These are phyloP conservation scores for Scaptomyza montana DNA, from an alignment of 1,140 invertebrate species.

Conservation along the genomic window DNA sequence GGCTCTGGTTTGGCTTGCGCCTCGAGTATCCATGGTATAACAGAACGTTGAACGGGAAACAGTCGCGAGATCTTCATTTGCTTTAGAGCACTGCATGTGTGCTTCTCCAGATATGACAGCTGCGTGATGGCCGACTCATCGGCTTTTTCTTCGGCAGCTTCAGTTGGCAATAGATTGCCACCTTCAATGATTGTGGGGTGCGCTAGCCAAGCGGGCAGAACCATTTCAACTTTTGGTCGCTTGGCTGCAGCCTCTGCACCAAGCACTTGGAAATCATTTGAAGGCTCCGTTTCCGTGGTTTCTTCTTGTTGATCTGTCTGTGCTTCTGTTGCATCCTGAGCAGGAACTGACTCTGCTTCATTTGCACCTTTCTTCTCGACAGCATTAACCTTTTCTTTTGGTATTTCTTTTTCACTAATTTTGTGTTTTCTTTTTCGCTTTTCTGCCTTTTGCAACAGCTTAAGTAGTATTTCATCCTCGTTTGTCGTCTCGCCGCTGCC, in stretches of 20 bases:
- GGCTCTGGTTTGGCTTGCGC: constrained; percentile 85
- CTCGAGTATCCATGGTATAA: constrained; percentile 92
- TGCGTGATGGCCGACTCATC: constrained; percentile 86
- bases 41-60: constrained; percentile 94
- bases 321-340: neutral
- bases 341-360: neutral
- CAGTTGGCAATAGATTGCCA: constrained; percentile 86
- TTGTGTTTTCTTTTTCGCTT: constrained; percentile 75
- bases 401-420: constrained; percentile 26
- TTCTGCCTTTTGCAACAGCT: constrained; percentile 85
- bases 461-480: constrained; percentile 86
- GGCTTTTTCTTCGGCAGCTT: constrained; percentile 86
- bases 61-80: constrained; percentile 90
- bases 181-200: constrained; percentile 90
- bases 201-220: constrained; percentile 94
- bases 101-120: constrained; percentile 68
- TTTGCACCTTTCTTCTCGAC: neutral
- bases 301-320: neutral
- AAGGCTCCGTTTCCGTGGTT: constrained; percentile 7
- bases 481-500: constrained; percentile 39
- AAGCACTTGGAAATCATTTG: constrained; percentile 84
- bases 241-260: constrained; percentile 84
- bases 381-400: neutral
- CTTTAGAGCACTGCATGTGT: constrained; percentile 87
- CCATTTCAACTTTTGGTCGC: constrained; percentile 86